A percentile compares a stretch with the other conserved stretches of the same genome.
These are phyloP conservation scores for Pheosia gnoma DNA, from an alignment of 2,888 invertebrate genomes.

Conservation along the genomic window DNA sequence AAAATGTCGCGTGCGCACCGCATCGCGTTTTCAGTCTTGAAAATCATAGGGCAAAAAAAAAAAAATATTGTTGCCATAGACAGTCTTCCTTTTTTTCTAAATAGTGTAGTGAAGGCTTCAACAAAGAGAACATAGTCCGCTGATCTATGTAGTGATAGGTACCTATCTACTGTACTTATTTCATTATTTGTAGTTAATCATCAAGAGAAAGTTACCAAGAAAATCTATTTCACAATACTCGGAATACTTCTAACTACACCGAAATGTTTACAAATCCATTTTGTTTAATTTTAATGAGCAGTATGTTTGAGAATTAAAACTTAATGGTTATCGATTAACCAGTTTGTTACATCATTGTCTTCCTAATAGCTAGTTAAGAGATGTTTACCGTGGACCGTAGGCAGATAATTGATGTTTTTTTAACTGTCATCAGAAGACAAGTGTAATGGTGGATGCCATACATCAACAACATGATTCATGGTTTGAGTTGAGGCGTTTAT, in stretches of 20 bases:
- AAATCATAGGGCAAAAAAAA: too few relatives aligned
- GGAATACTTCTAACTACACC: not conserved
- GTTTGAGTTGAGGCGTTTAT: conserved; percentile 27
- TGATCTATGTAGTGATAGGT: not conserved
- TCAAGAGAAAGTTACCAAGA: not conserved
- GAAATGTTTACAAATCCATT: conserved; percentile 23
- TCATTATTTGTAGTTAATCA: not conserved
- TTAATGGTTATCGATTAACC: conserved; percentile 43
- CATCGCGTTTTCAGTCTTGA: too few relatives aligned
- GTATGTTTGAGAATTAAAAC: conserved; percentile 26
- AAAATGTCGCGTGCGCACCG: too few relatives aligned
- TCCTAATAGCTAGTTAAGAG: conserved; percentile 47
- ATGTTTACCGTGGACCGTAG: conserved; percentile 46
- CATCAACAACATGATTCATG: conserved; percentile 50
- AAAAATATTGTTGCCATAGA: too few relatives aligned
- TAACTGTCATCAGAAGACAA: conserved; percentile 54
- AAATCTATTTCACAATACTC: not conserved
- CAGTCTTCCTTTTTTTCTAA: too few relatives aligned
- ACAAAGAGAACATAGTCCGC: too few relatives aligned
- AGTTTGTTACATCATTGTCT: conserved; percentile 40
- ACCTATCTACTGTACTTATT: not conserved
- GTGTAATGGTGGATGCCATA: conserved; percentile 47
- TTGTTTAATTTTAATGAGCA: conserved; percentile 40
- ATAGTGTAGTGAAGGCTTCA: too few relatives aligned
- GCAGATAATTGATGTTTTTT: conserved; percentile 59